A percentile compares a stretch with the other conserved stretches of the same genome.
phyloP scores from a whole-genome alignment of 64 coral and sea anemone species.

The Dendronephthya gigantea region DNA sequence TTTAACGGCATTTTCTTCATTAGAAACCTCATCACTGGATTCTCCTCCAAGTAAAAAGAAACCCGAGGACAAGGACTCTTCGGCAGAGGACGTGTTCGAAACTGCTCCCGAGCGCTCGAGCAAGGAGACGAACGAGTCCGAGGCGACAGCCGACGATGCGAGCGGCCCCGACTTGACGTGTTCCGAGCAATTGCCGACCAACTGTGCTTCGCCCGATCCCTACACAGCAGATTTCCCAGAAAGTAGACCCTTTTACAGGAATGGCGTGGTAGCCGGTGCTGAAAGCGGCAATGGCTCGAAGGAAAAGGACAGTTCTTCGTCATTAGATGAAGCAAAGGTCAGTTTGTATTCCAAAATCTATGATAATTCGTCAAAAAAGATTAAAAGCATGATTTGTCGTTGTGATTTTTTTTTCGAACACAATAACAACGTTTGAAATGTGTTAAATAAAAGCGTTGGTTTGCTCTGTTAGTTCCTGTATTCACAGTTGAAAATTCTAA shows the following conservation, averaged over 20 bases:
- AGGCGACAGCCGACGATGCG: neutral
- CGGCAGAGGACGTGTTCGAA: neutral
- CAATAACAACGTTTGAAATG: no score
- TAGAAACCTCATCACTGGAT: neutral
- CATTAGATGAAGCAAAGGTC: neutral
- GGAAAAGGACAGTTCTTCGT: constrained; percentile 8
- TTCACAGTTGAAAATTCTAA: no score
- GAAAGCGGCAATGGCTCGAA: neutral
- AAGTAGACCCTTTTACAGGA: neutral
- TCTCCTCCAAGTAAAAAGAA: neutral
- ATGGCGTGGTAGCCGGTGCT: neutral
- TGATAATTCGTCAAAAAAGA: no score
- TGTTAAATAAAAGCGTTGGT: no score
- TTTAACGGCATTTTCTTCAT: neutral
- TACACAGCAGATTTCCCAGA: neutral
- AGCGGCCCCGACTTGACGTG: neutral
- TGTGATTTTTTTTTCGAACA: no score
- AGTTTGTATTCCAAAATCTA: no score
- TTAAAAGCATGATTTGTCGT: no score
- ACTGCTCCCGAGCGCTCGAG: neutral
- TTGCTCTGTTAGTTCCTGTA: no score
- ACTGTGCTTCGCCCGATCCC: neutral
- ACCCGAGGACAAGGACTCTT: neutral
- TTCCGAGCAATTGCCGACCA: neutral
- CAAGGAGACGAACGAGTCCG: neutral